Percentiles rank a stretch among this genome's conserved stretches.
Evolutionary conservation across 2,113 vertebrate genomes (phyloP).

Genomic region (Podiceps cristatus): DNA sequence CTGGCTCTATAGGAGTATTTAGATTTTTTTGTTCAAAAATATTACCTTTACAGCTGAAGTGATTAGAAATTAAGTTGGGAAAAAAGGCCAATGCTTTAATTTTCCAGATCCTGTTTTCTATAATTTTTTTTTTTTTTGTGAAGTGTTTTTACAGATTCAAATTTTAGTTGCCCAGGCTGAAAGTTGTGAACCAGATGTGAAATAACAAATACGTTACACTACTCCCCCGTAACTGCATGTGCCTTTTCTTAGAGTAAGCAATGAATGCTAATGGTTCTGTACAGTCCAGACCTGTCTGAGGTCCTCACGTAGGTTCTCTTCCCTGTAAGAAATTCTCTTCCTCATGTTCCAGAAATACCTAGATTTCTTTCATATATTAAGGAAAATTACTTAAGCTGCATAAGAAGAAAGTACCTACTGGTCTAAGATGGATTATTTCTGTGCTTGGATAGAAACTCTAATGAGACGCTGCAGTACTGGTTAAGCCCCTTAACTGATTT

Average conservation of each 20-base stretch:
- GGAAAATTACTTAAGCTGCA: not conserved
- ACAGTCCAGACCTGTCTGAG: not conserved
- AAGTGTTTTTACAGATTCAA: not conserved
- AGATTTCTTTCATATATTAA: not conserved
- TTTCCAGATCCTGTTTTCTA: not conserved
- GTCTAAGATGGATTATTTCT: not conserved
- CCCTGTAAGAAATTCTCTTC: not conserved
- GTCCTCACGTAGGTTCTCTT: not conserved
- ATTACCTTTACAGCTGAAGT: not conserved
- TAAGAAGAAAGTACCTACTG: not conserved
- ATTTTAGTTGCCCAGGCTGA: not conserved
- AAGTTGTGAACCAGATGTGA: not conserved
- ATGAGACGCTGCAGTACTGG: not conserved
- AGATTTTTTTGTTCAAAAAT: not conserved
- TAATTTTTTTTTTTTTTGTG: not conserved
- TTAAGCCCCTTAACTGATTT: not conserved
- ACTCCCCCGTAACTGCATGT: not conserved
- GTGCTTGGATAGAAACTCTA: not conserved
- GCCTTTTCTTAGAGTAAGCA: not conserved
- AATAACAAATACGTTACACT: not conserved
- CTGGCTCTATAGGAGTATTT: not conserved
- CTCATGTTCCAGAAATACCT: not conserved
- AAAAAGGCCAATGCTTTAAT: not conserved
- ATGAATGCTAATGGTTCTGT: not conserved
- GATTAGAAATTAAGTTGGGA: not conserved